These are phyloP conservation scores for Drosophila chauvacae DNA, from an alignment of 1,140 invertebrate species.

Conservation along the genomic window DNA sequence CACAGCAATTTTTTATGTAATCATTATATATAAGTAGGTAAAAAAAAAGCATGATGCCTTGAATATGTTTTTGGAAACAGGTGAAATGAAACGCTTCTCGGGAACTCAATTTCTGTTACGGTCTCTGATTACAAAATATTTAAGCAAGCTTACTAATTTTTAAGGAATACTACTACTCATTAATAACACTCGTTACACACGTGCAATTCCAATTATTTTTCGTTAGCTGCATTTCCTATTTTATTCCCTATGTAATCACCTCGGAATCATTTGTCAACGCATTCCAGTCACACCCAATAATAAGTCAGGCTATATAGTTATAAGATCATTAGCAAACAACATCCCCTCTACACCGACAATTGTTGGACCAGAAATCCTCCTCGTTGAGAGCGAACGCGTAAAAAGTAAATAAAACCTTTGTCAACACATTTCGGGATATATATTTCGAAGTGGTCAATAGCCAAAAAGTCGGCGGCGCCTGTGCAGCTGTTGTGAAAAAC, in stretches of 20 bases:
- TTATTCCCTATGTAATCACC: constrained; percentile 4
- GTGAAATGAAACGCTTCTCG: neutral
- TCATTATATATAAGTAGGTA: too few relatives aligned
- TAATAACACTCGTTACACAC: constrained; percentile 7
- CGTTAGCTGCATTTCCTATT: neutral
- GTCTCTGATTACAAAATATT: neutral
- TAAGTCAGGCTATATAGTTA: constrained; percentile 29
- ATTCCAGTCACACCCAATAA: constrained; percentile 40
- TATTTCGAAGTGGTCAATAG: constrained; percentile 47
- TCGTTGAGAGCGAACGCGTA: constrained; percentile 46
- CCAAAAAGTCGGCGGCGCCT: constrained; percentile 60
- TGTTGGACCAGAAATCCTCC: constrained; percentile 71
- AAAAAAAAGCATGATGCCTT: too few relatives aligned
- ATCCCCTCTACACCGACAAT: constrained; percentile 15
- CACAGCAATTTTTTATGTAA: too few relatives aligned
- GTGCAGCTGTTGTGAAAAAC: constrained; percentile 71
- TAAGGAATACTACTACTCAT: neutral
- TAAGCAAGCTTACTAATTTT: neutral
- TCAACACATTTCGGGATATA: constrained; percentile 64
- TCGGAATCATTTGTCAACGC: constrained; percentile 30
- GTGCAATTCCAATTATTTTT: constrained; percentile 1
- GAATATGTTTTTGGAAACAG: neutral
- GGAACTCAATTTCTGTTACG: neutral
- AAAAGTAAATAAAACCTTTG: constrained; percentile 79
- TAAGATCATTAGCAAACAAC: constrained; percentile 47